Percentiles rank a stretch among this genome's conserved stretches.
Evolutionary conservation across 2,888 invertebrate species (phyloP).

Genomic region (Drosophila mimica): DNA sequence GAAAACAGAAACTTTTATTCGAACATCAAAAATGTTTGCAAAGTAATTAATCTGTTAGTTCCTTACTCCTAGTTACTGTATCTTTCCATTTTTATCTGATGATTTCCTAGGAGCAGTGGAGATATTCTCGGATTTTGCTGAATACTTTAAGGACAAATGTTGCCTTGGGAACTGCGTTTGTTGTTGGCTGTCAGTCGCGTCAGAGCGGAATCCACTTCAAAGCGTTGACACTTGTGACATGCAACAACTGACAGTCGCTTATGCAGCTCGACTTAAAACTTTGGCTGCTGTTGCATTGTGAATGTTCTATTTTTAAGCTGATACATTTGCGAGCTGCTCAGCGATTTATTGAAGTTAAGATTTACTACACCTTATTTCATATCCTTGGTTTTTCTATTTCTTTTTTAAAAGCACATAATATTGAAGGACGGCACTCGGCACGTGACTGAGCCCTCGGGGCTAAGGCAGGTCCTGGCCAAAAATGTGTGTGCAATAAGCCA

Average conservation of each 20-base stretch:
- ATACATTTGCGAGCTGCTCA: constrained; percentile 1
- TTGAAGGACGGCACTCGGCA: constrained; percentile 52
- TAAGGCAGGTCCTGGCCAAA: constrained; percentile 10
- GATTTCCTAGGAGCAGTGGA: not conserved
- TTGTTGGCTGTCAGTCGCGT: constrained; percentile 45
- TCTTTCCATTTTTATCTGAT: not conserved
- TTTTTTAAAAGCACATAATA: constrained; percentile 57
- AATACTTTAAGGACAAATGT: constrained; percentile 45
- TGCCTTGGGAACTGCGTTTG: constrained; percentile 34
- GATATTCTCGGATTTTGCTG: constrained; percentile 25
- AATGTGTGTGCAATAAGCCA: constrained; percentile 73
- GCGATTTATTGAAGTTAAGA: constrained; percentile 28
- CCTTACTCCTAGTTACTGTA: not conserved
- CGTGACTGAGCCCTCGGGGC: constrained; percentile 52
- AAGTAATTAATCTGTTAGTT: no score
- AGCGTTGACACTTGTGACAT: constrained; percentile 57
- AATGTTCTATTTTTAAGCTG: constrained; percentile 23
- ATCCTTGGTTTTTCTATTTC: constrained; percentile 1
- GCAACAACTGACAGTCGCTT: constrained; percentile 69
- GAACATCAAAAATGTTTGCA: not conserved
- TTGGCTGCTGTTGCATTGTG: constrained; percentile 47
- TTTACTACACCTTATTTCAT: constrained; percentile 64
- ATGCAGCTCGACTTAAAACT: constrained; percentile 10
- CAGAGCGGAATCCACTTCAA: constrained; percentile 63
- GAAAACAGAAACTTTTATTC: not conserved